Base-by-base conservation (phyloP, 2,888 invertebrate genomes). In the Morpho deidamia region DNA sequence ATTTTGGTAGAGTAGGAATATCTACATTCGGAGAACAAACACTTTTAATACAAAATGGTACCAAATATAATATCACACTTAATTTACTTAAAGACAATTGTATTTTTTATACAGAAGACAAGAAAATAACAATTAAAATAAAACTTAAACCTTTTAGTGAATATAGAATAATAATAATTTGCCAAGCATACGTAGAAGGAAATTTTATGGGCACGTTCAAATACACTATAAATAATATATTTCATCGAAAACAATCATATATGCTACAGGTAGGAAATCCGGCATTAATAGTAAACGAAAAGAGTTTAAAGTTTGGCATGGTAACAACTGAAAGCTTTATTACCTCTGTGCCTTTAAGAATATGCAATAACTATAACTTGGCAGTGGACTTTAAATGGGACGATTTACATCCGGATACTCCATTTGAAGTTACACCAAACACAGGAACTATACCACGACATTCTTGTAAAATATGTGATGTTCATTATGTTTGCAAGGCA, bases 221-320 rank as follows among this genome's bases (percentile, higher is more conserved):
- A 46, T 88, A 84, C 53, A 50, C 63, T 1, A 78, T 89, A 56
- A 77, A 87, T 58, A 63, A 76, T 51, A 77, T 68, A 58, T 87
- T 72, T 62, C 57, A 55, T 51, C 72, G 78, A 56, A 72, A 74
- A 66, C 83, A 87, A 63, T 65, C 70, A 12, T 88, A 84, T 59
- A 64, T 49, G 33, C 64, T 84, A 53, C 67, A 77, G 66, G 78
- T 81, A 7, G 75, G 71, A 39, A 73, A 73, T 57, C 79, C 88
- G 8, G 65, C 66, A 44, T 67, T 88, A 51, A 69, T 70, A 61
- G 46, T 84, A 54, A 64, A 64, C 55, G 87, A 88, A 2, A 80
- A 72, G 62, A 62, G 43, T 54, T 64, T 87, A 41, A 89, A 85
- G 59, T 88, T 88, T 65, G 89, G 89, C n/a, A 88, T 88, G 88